phyloP scores from a whole-genome alignment of 2,888 invertebrate genomes.

The Leistus spinibarbis region DNA sequence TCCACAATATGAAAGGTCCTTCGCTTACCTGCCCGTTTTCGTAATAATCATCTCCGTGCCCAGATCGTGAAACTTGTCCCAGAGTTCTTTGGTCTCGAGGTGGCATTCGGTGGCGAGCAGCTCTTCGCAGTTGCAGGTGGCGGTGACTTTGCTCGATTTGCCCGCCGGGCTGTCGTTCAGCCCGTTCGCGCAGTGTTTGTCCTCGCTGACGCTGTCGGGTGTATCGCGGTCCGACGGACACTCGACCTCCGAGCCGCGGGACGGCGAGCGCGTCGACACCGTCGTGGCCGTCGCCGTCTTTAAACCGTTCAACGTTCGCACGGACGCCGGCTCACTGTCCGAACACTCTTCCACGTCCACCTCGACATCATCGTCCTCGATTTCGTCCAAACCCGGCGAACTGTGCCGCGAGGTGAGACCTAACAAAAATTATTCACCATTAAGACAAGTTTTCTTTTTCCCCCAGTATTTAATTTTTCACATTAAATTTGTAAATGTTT shows the following conservation, averaged over 20 bases:
- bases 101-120: slow-evolving; percentile 70
- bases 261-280: slow-evolving; percentile 20
- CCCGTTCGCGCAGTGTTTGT: slow-evolving; percentile 46
- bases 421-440: too few relatives aligned
- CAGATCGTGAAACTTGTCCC: slow-evolving; percentile 80
- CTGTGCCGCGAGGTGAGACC: slow-evolving; percentile 51
- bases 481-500: too few relatives aligned
- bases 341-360: slow-evolving; percentile 67
- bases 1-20: slow-evolving; percentile 42
- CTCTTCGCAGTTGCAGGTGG: slow-evolving; percentile 68
- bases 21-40: slow-evolving; percentile 76
- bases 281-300: slow-evolving; percentile 12
- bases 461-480: too few relatives aligned
- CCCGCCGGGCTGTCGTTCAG: background rate
- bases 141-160: slow-evolving; percentile 36
- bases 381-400: slow-evolving; percentile 58
- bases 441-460: too few relatives aligned
- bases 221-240: slow-evolving; percentile 53
- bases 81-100: slow-evolving; percentile 80
- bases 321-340: slow-evolving; percentile 59
- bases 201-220: slow-evolving; percentile 52
- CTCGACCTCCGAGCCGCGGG: slow-evolving; percentile 23
- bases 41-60: slow-evolving; percentile 88
- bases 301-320: slow-evolving; percentile 41
- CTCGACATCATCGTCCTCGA: slow-evolving; percentile 61